Conservation (phyloP, 2,113 vertebrate genomes). For the Tachuris rubrigastra region DNA sequence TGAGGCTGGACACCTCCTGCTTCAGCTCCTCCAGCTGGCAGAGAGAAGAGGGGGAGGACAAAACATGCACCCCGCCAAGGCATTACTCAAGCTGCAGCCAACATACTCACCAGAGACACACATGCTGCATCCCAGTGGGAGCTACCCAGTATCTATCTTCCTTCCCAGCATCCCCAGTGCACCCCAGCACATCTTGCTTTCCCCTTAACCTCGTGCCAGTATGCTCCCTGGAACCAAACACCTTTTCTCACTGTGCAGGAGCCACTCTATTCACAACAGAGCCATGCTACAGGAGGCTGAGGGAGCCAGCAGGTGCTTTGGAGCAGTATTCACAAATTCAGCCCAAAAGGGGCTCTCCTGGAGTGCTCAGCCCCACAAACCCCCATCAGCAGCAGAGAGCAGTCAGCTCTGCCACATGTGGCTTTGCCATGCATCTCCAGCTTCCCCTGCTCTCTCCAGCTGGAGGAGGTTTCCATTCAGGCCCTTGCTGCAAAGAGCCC, state of each 20-base stretch:
- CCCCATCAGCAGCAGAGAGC: neutral
- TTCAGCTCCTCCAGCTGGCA: constrained; percentile 80
- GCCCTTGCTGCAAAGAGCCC: neutral
- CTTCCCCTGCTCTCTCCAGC: neutral
- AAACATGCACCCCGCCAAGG: neutral
- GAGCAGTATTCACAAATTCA: neutral
- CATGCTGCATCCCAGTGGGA: accelerated
- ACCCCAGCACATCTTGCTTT: accelerated
- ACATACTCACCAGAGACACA: neutral
- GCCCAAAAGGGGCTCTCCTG: neutral
- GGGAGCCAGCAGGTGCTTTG: neutral
- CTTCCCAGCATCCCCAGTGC: neutral
- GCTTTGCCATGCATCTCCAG: neutral
- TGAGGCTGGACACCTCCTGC: constrained; percentile 74
- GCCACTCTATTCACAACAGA: neutral
- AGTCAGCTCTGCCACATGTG: neutral
- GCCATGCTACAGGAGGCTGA: neutral
- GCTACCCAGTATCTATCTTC: neutral
- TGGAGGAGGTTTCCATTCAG: neutral
- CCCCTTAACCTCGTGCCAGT: neutral
- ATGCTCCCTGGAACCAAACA: neutral
- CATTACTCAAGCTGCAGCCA: neutral
- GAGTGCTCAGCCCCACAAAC: neutral
- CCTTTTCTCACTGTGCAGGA: neutral
- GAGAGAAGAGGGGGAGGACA: neutral